Conservation (phyloP, 2,113 vertebrate species). For the Phodopus roborovskii region DNA sequence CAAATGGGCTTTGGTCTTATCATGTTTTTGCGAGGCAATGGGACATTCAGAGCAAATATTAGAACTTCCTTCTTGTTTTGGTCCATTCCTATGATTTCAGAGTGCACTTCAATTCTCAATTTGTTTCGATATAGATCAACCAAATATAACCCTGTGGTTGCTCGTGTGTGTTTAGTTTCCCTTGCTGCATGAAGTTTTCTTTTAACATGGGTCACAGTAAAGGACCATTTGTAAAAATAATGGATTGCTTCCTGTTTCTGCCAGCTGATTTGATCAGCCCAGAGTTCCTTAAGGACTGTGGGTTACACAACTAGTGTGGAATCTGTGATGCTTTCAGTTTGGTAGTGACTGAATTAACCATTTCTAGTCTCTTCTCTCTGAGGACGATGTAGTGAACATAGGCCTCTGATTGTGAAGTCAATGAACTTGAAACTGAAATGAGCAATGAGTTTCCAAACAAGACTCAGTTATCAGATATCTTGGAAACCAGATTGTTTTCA, state of each 20-base stretch:
- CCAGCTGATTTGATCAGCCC: slow-evolving; percentile 70
- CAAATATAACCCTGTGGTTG: slow-evolving; percentile 51
- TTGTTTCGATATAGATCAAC: slow-evolving; percentile 66
- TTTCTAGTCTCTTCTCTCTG: slow-evolving; percentile 37
- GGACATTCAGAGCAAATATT: slow-evolving; percentile 70
- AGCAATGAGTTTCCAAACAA: slow-evolving; percentile 23
- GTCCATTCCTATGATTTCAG: slow-evolving; percentile 66
- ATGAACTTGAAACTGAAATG: slow-evolving; percentile 55
- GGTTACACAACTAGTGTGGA: slow-evolving; percentile 49
- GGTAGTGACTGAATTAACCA: slow-evolving; percentile 65
- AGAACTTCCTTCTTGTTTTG: slow-evolving; percentile 70
- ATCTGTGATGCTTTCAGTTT: slow-evolving; percentile 53
- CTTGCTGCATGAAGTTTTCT: slow-evolving; percentile 49
- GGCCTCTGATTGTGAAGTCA: slow-evolving; percentile 15
- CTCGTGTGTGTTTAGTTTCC: background rate
- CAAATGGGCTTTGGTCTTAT: slow-evolving; percentile 65
- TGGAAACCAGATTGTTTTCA: slow-evolving; percentile 53
- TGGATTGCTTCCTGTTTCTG: slow-evolving; percentile 76
- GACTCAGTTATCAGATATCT: slow-evolving; percentile 39
- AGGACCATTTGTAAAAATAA: slow-evolving; percentile 60
- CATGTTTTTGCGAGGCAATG: slow-evolving; percentile 73
- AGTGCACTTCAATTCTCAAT: slow-evolving; percentile 68
- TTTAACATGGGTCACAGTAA: background rate
- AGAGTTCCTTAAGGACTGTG: slow-evolving; percentile 48
- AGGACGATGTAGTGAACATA: slow-evolving; percentile 26